phyloP scores from a whole-genome alignment of 2,797 vertebrate genomes.

The Anisognathus igniventris region DNA sequence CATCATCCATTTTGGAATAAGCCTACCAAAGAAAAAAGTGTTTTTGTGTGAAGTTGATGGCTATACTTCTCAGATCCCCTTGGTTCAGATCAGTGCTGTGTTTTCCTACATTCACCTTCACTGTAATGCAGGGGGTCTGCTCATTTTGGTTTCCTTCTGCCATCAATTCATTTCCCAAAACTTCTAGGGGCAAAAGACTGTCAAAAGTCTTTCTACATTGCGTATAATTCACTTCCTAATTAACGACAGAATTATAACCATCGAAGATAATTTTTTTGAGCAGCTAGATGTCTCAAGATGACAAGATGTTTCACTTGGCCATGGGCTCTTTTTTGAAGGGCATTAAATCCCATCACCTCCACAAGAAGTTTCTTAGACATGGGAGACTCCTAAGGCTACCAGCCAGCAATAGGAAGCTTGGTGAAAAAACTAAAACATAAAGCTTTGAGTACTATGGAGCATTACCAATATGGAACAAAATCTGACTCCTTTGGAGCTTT shows the following conservation, averaged over 20 bases:
- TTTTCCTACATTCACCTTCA: not conserved
- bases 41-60: not conserved
- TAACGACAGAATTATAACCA: not conserved
- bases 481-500: not conserved
- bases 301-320: not conserved
- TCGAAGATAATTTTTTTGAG: not conserved
- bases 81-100: not conserved
- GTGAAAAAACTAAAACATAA: not conserved
- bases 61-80: not conserved
- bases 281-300: not conserved
- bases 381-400: not conserved
- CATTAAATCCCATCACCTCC: not conserved
- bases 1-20: not conserved
- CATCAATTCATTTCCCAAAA: not conserved
- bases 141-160: not conserved
- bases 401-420: not conserved
- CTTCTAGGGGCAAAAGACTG: not conserved
- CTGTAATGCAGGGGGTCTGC: fast-evolving
- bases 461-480: not conserved
- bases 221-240: not conserved
- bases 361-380: not conserved
- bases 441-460: not conserved
- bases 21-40: not conserved
- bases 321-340: not conserved
- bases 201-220: not conserved